Percentiles rank a stretch among this genome's conserved stretches.
These are phyloP conservation scores for Callyntrura sp. DNA, from an alignment of 2,888 invertebrate species.

Conservation along the genomic window DNA sequence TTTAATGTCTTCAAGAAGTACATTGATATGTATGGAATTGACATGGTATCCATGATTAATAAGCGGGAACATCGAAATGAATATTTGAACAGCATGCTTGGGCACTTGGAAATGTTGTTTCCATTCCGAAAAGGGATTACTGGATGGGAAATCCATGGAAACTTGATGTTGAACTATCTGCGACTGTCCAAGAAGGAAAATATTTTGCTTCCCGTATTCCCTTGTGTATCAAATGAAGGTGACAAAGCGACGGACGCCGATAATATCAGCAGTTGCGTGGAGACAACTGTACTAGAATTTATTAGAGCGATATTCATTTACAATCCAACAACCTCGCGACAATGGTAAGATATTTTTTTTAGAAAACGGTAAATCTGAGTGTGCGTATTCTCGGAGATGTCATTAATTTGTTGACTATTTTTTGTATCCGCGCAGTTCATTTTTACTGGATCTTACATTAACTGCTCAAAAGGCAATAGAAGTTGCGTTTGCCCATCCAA, in stretches of 20 bases:
- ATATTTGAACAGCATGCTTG: no score
- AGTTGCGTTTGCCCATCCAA: background rate
- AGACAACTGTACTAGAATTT: background rate
- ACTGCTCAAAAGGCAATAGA: constrained; percentile 25
- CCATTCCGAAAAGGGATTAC: background rate
- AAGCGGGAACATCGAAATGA: no score
- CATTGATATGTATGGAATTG: background rate
- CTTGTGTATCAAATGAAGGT: no score
- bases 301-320: background rate
- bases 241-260: no score
- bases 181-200: background rate
- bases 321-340: background rate
- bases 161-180: background rate
- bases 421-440: background rate
- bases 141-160: constrained; percentile 43
- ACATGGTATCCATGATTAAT: background rate
- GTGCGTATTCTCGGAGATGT: background rate
- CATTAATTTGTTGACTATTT: background rate
- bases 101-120: background rate
- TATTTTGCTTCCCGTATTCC: background rate
- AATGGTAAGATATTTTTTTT: background rate
- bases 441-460: background rate
- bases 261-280: background rate
- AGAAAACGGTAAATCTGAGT: no score
- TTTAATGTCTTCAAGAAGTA: constrained; percentile 1